These are phyloP conservation scores for Erebia aethiops DNA, from an alignment of 2,888 invertebrate genomes.

Conservation along the genomic window DNA sequence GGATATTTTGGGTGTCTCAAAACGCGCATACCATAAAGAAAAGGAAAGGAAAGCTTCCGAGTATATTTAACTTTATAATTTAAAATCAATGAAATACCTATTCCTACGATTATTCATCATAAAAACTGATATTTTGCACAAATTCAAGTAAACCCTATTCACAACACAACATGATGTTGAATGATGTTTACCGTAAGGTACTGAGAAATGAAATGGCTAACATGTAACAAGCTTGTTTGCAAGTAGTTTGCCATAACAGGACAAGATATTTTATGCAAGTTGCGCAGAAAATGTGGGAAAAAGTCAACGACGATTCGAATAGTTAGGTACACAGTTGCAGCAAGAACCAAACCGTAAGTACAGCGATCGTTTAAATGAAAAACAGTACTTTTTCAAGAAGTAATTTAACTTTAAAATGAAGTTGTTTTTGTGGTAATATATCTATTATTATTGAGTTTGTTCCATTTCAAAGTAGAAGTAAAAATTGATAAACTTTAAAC, in stretches of 20 bases:
- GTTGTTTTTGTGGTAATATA: too few relatives aligned
- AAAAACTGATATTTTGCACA: background rate
- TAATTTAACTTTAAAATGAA: background rate
- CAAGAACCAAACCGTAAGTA: slow-evolving; percentile 2
- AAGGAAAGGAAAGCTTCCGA: too few relatives aligned
- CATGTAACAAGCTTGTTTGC: slow-evolving; percentile 37
- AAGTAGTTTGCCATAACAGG: slow-evolving; percentile 36
- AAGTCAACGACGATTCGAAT: slow-evolving; percentile 6
- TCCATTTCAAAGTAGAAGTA: background rate
- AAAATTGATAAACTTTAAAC: background rate
- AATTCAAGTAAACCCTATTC: slow-evolving; percentile 1
- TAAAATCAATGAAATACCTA: too few relatives aligned
- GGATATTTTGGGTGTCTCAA: too few relatives aligned
- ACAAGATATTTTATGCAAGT: slow-evolving; percentile 37
- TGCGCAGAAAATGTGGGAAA: slow-evolving; percentile 30
- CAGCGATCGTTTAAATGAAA: background rate
- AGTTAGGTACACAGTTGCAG: background rate
- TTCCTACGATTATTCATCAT: too few relatives aligned
- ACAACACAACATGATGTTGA: slow-evolving; percentile 11
- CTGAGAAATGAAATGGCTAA: slow-evolving; percentile 35
- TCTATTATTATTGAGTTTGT: too few relatives aligned
- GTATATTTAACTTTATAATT: too few relatives aligned
- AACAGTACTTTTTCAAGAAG: background rate
- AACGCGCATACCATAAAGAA: too few relatives aligned
- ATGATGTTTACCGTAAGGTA: slow-evolving; percentile 38